Conservation (phyloP, 2,888 invertebrate genomes). For the Rhamnusium bicolor region DNA sequence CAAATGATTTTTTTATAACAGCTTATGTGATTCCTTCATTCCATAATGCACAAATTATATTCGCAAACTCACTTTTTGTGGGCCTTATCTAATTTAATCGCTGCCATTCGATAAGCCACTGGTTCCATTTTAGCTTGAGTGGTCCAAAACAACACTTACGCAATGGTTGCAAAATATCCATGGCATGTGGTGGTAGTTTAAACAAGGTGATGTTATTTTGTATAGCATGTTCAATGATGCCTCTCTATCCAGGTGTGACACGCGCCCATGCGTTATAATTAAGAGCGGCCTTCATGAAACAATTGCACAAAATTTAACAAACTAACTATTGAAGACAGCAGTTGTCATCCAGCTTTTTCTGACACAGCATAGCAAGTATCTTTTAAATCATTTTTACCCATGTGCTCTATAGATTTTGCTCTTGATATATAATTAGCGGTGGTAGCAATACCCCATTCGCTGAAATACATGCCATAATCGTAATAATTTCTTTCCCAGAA, state of each 20-base stretch:
- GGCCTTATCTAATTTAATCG: conserved; percentile 37
- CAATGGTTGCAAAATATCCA: conserved; percentile 40
- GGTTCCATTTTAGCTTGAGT: conserved; percentile 46
- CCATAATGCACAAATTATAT: conserved; percentile 39
- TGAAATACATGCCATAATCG: conserved; percentile 35
- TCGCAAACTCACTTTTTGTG: conserved; percentile 37
- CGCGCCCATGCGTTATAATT: conserved; percentile 48
- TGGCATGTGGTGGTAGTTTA: conserved; percentile 37
- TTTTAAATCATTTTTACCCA: conserved; percentile 45
- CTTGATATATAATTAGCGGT: conserved; percentile 37
- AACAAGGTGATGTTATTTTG: conserved; percentile 33
- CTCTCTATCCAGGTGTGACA: conserved; percentile 45
- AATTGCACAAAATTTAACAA: conserved; percentile 41
- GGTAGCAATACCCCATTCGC: conserved; percentile 36
- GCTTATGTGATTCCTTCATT: conserved; percentile 34
- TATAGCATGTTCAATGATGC: conserved; percentile 41
- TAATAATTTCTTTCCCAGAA: conserved; percentile 35
- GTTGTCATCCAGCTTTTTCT: conserved; percentile 50
- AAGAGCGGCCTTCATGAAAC: conserved; percentile 46
- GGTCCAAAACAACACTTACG: conserved; percentile 48
- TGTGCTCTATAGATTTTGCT: conserved; percentile 39
- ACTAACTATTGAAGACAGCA: conserved; percentile 46
- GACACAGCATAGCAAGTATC: conserved; percentile 45
- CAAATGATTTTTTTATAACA: conserved; percentile 35
- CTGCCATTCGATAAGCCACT: conserved; percentile 41